Evolutionary conservation across 1,140 invertebrate genomes (phyloP).

Genomic region (Leptestheria dahalacensis): DNA sequence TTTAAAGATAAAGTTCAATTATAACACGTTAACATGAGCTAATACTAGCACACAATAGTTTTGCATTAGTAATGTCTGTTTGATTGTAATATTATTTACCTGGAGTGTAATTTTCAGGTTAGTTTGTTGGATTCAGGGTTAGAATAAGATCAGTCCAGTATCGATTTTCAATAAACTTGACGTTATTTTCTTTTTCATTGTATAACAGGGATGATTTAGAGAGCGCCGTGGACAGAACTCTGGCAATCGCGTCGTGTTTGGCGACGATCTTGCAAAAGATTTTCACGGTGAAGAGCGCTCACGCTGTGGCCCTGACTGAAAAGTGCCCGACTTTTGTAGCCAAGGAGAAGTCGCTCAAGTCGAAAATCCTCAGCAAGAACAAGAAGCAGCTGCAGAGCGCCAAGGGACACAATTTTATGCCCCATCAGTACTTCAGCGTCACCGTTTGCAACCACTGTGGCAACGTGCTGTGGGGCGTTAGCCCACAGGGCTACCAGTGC

Average conservation of each 20-base stretch:
- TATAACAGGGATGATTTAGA: conserved; percentile 49
- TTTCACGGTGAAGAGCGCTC: conserved; percentile 44
- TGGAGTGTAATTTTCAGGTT: conserved; percentile 7
- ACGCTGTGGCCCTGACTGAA: conserved; percentile 38
- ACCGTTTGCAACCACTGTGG: conserved; percentile 87
- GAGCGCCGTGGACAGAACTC: conserved; percentile 42
- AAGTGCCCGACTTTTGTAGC: conserved; percentile 61
- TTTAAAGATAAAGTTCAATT: too few relatives aligned
- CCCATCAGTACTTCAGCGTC: conserved; percentile 74
- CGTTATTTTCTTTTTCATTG: not conserved
- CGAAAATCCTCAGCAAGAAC: conserved; percentile 46
- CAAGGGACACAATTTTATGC: conserved; percentile 76
- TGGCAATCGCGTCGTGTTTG: conserved; percentile 56
- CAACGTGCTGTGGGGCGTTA: conserved; percentile 80
- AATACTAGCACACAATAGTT: too few relatives aligned
- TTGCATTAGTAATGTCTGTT: too few relatives aligned
- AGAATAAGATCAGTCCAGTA: too few relatives aligned
- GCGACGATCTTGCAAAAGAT: conserved; percentile 60
- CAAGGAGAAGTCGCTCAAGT: conserved; percentile 64
- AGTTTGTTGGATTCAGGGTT: too few relatives aligned
- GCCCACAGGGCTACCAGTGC: conserved; percentile 85
- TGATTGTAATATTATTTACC: too few relatives aligned
- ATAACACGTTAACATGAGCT: too few relatives aligned
- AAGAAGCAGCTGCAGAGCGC: conserved; percentile 53
- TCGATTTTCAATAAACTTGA: too few relatives aligned